phyloP scores from a whole-genome alignment of 2,797 vertebrate genomes.

The Helostoma temminkii region DNA sequence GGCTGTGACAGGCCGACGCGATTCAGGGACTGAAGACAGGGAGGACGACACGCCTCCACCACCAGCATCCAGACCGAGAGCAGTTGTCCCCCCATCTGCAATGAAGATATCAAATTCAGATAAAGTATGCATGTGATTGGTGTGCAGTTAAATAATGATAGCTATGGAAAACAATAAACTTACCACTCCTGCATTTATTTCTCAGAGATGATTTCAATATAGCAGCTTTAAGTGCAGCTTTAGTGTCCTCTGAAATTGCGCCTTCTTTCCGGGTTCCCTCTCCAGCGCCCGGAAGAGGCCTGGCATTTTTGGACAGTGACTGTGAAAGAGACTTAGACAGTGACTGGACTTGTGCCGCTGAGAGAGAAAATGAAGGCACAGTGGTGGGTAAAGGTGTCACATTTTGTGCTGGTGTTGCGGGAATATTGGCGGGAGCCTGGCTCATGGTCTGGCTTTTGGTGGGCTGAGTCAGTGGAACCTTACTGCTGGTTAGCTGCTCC shows the following conservation, averaged over 20 bases:
- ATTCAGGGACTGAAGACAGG: conserved; percentile 80
- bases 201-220: conserved; percentile 90
- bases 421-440: conserved; percentile 55
- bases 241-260: conserved; percentile 94
- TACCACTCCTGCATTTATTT: conserved; percentile 92
- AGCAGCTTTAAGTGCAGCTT: conserved; percentile 93
- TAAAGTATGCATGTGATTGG: background rate
- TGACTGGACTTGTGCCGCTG: conserved; percentile 81
- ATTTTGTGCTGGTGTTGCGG: conserved; percentile 60
- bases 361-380: conserved; percentile 80
- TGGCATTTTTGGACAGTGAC: conserved; percentile 77
- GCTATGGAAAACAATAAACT: conserved; percentile 29
- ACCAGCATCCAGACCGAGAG: conserved; percentile 64
- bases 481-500: conserved; percentile 58
- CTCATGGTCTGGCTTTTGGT: conserved; percentile 59
- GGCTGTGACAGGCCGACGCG: conserved; percentile 90
- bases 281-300: conserved; percentile 72
- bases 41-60: conserved; percentile 59
- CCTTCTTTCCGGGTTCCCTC: conserved; percentile 88
- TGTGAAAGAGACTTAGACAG: conserved; percentile 84
- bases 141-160: background rate
- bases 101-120: conserved; percentile 29
- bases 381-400: conserved; percentile 68
- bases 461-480: conserved; percentile 53
- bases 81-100: conserved; percentile 78